These are phyloP conservation scores for Urocyon cinereoargenteus DNA, from an alignment of 2,797 vertebrate genomes.

Conservation along the genomic window DNA sequence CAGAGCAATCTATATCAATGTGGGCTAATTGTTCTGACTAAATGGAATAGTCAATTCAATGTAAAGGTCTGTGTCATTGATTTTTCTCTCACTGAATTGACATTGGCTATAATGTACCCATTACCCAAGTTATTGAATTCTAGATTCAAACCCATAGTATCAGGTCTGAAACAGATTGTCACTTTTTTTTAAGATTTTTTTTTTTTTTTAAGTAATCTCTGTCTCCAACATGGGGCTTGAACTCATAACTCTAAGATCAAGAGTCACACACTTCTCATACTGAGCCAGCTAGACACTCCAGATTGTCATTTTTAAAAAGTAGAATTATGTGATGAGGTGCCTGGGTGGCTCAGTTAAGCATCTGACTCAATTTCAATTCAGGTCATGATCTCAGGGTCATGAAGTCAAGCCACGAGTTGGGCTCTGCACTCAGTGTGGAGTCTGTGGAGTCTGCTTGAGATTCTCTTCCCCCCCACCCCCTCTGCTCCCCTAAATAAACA, in stretches of 20 bases:
- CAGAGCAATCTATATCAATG: neutral
- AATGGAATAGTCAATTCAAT: neutral
- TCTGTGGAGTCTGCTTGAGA: neutral
- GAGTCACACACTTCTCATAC: neutral
- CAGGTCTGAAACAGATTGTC: neutral
- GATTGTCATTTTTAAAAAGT: neutral
- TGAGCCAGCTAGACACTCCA: neutral
- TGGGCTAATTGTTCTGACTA: constrained; percentile 16
- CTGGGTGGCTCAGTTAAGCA: neutral
- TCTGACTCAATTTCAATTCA: neutral
- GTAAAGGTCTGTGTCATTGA: neutral
- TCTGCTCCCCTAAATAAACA: neutral
- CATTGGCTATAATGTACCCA: neutral
- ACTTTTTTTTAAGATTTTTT: neutral
- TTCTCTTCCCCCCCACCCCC: neutral
- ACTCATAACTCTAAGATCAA: neutral
- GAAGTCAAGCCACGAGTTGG: neutral
- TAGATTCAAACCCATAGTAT: neutral
- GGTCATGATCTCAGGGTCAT: neutral
- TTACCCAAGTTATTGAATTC: constrained; percentile 27
- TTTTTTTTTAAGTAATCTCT: neutral
- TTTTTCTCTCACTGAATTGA: neutral
- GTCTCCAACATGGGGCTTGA: neutral
- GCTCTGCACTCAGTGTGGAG: neutral
- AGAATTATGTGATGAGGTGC: neutral